Evolutionary conservation across 2,113 vertebrate genomes (phyloP).

Genomic region (Microtus richardsoni): DNA sequence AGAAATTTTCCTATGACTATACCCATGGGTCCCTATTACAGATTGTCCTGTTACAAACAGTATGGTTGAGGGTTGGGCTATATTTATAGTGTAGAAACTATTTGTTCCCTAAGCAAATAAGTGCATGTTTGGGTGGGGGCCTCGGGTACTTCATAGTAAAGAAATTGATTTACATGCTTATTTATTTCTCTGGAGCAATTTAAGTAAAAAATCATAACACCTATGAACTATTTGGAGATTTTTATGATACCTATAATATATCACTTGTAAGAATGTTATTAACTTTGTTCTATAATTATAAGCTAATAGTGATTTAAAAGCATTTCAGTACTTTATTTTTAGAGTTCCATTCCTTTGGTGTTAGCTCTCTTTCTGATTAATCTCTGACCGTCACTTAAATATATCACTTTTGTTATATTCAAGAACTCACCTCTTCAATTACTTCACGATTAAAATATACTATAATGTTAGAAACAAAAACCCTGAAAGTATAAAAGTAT

Average conservation of each 20-base stretch:
- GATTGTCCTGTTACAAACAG: neutral
- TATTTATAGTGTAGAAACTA: neutral
- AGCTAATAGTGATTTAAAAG: constrained; percentile 6
- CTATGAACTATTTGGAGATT: neutral
- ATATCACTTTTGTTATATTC: neutral
- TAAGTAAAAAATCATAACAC: neutral
- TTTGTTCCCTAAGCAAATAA: neutral
- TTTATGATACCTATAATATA: neutral
- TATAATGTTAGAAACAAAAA: constrained; percentile 5
- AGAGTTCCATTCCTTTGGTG: neutral
- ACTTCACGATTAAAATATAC: neutral
- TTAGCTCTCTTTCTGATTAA: neutral
- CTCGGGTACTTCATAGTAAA: neutral
- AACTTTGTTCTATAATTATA: neutral
- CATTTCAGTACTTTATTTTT: neutral
- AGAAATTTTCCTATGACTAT: constrained; percentile 20
- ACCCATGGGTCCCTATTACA: neutral
- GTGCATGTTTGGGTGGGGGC: neutral
- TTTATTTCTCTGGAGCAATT: neutral
- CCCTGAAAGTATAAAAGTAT: neutral
- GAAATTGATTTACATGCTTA: neutral
- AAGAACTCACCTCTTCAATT: constrained; percentile 14
- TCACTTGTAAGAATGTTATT: neutral
- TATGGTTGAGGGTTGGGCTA: neutral
- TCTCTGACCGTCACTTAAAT: no score